Conservation (phyloP, 2,888 invertebrate species). For the Drosophila anceps region DNA sequence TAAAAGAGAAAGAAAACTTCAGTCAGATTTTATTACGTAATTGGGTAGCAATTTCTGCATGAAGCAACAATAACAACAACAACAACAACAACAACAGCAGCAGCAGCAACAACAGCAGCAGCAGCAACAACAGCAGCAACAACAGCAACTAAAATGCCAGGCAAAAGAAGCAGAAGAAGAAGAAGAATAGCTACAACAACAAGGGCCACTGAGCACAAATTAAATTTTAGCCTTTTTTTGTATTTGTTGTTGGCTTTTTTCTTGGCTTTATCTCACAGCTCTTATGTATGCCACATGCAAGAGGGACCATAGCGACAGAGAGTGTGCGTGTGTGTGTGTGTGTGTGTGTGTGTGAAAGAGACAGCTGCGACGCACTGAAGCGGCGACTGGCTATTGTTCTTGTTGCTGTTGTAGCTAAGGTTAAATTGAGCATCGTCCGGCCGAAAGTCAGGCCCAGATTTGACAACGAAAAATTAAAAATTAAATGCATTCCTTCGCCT, state of each 20-base stretch:
- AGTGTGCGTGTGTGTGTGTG: not conserved
- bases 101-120: constrained; percentile 33
- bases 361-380: constrained; percentile 54
- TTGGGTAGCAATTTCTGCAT: constrained; percentile 79
- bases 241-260: not conserved
- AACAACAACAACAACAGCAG: constrained; percentile 31
- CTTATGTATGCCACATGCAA: constrained; percentile 5
- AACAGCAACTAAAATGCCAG: constrained; percentile 7
- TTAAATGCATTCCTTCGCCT: constrained; percentile 61
- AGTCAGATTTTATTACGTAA: constrained; percentile 80
- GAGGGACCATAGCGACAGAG: no score
- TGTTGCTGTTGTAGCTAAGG: constrained; percentile 48
- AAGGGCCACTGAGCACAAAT: constrained; percentile 71
- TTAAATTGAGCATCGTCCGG: constrained; percentile 71
- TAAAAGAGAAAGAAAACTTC: constrained; percentile 71
- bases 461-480: constrained; percentile 63
- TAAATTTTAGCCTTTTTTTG: constrained; percentile 68
- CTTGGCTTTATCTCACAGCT: constrained; percentile 8
- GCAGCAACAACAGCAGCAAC: constrained; percentile 31
- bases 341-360: constrained; percentile 15
- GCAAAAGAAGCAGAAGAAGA: not conserved
- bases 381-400: constrained; percentile 31
- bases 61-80: constrained; percentile 46
- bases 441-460: constrained; percentile 49
- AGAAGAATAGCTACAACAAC: constrained; percentile 12